Conservation (phyloP, 2,113 vertebrate genomes). For the Actenoides lindsayi region DNA sequence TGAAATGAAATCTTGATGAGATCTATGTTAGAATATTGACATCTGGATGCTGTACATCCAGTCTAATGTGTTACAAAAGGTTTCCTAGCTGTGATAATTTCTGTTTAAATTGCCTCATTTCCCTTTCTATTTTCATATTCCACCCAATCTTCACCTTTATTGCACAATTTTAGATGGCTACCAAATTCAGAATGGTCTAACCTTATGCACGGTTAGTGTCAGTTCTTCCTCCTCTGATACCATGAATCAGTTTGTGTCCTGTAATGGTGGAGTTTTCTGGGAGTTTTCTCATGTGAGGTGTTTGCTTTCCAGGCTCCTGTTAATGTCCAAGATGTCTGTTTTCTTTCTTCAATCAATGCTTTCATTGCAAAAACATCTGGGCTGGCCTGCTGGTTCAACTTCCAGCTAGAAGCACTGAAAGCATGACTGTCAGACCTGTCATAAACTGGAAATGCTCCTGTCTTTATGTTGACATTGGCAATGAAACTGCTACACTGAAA, state of each 20-base stretch:
- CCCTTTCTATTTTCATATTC: not conserved
- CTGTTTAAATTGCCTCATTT: not conserved
- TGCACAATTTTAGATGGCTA: not conserved
- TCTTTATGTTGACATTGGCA: conserved; percentile 43
- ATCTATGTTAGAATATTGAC: not conserved
- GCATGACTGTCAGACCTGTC: not conserved
- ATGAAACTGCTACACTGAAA: conserved; percentile 3
- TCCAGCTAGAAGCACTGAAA: not conserved
- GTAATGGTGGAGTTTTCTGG: not conserved
- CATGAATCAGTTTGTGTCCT: not conserved
- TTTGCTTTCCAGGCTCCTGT: not conserved
- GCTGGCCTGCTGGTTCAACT: not conserved
- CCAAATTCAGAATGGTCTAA: not conserved
- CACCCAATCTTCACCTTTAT: not conserved
- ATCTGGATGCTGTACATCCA: not conserved
- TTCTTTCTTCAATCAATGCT: conserved; percentile 18
- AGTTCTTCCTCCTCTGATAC: not conserved
- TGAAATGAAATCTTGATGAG: not conserved
- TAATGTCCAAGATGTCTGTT: conserved; percentile 7
- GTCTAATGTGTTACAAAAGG: not conserved
- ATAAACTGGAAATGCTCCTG: conserved; percentile 48
- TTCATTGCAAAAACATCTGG: conserved; percentile 35
- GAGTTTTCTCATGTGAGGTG: conserved; percentile 11
- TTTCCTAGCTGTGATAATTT: not conserved
- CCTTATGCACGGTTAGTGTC: not conserved